Conservation (phyloP, 2,888 invertebrate genomes). For the Salticus scenicus region DNA sequence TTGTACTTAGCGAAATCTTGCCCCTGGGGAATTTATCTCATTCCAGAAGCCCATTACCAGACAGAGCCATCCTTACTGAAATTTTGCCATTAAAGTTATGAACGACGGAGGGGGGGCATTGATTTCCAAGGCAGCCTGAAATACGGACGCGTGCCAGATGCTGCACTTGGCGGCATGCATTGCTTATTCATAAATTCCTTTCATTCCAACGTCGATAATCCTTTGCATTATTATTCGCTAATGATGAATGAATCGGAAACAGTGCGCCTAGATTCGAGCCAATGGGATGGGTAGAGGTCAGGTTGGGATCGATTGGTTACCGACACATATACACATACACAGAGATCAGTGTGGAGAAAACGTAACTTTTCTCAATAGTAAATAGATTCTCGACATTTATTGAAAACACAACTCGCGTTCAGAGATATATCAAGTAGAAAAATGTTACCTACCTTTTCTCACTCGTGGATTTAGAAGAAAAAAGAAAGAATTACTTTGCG, state of each 20-base stretch:
- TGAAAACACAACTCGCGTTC: not conserved
- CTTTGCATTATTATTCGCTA: constrained; percentile 63
- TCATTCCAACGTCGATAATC: constrained; percentile 59
- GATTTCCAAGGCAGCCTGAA: constrained; percentile 31
- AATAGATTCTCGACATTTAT: not conserved
- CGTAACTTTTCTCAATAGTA: not conserved
- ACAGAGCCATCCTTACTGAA: not conserved
- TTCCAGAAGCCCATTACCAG: not conserved
- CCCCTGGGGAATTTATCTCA: not conserved
- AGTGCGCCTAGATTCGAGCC: constrained; percentile 51
- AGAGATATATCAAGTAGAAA: too few species aligned
- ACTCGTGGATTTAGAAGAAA: too few species aligned
- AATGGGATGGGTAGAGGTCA: not conserved
- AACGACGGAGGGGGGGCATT: constrained; percentile 19
- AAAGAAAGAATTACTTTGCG: too few species aligned
- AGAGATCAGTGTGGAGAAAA: not conserved
- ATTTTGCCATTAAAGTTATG: constrained; percentile 6
- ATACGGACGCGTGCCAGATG: constrained; percentile 31
- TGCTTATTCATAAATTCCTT: constrained; percentile 65
- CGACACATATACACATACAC: not conserved
- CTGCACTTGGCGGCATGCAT: constrained; percentile 41
- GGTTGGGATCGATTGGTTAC: not conserved
- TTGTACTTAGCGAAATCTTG: not conserved
- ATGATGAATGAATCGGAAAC: constrained; percentile 62
- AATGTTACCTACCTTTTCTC: too few species aligned